phyloP scores from a whole-genome alignment of 2,797 vertebrate species.

The Melanotaenia maccullochi region DNA sequence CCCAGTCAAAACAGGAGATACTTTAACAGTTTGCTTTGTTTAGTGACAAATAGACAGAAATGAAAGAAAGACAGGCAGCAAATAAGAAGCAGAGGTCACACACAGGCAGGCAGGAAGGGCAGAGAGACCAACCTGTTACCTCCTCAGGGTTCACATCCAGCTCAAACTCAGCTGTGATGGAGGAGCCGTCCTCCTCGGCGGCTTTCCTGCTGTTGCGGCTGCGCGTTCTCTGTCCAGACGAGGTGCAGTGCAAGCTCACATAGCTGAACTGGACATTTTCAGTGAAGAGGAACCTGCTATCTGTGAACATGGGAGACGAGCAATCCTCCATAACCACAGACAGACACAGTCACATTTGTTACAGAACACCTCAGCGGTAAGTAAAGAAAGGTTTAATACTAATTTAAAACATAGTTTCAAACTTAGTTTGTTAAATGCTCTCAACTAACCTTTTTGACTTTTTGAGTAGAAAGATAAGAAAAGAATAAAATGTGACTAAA shows the following conservation, averaged over 20 bases:
- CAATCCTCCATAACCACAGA: conserved; percentile 26
- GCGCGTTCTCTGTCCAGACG: conserved; percentile 80
- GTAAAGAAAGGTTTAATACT: background rate
- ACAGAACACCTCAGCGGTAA: background rate
- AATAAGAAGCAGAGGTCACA: conserved; percentile 65
- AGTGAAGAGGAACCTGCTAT: conserved; percentile 88
- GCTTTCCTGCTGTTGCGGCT: conserved; percentile 86
- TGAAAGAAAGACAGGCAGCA: conserved; percentile 49
- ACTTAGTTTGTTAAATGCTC: no score
- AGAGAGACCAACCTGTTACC: conserved; percentile 99
- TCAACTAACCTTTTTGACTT: background rate
- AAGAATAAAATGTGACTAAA: conserved; percentile 20
- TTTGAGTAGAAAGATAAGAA: conserved; percentile 17
- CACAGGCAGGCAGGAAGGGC: conserved; percentile 74
- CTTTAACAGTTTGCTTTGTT: conserved; percentile 81
- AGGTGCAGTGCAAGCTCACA: conserved; percentile 92
- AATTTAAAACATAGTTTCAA: background rate
- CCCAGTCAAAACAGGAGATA: conserved; percentile 95
- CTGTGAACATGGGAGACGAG: conserved; percentile 78
- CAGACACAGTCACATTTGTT: conserved; percentile 41
- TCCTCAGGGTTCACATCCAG: conserved; percentile 94
- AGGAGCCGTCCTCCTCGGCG: conserved; percentile 85
- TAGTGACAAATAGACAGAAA: conserved; percentile 63
- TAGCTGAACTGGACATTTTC: conserved; percentile 93
- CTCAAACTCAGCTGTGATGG: conserved; percentile 94